Evolutionary conservation across 2,113 vertebrate species (phyloP).

Genomic region (Setophaga petechia): DNA sequence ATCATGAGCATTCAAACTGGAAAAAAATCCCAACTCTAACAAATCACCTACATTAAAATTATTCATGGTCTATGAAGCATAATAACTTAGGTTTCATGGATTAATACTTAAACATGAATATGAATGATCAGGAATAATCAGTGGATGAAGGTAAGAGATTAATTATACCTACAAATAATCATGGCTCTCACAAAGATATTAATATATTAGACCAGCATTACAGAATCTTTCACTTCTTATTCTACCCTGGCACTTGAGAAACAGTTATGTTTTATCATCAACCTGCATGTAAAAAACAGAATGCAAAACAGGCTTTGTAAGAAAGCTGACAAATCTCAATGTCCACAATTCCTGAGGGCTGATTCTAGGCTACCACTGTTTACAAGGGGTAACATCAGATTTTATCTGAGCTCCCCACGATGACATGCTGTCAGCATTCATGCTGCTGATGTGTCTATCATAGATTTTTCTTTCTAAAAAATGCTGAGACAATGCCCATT

Average conservation of each 20-base stretch:
- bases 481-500: not conserved
- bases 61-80: not conserved
- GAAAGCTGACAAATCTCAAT: not conserved
- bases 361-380: not conserved
- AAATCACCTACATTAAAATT: not conserved
- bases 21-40: not conserved
- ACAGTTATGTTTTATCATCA: not conserved
- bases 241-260: not conserved
- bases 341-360: not conserved
- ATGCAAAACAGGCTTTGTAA: not conserved
- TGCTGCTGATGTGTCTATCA: not conserved
- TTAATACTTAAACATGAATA: not conserved
- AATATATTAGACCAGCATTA: not conserved
- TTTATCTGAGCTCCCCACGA: not conserved
- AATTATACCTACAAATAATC: not conserved
- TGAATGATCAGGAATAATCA: conserved; percentile 2
- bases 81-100: not conserved
- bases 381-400: not conserved
- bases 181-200: not conserved
- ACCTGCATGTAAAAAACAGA: not conserved
- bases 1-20: not conserved
- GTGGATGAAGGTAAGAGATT: not conserved
- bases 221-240: not conserved
- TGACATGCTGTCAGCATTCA: not conserved
- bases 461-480: not conserved